Conservation (phyloP, 1,140 invertebrate species). For the Manduca sexta region DNA sequence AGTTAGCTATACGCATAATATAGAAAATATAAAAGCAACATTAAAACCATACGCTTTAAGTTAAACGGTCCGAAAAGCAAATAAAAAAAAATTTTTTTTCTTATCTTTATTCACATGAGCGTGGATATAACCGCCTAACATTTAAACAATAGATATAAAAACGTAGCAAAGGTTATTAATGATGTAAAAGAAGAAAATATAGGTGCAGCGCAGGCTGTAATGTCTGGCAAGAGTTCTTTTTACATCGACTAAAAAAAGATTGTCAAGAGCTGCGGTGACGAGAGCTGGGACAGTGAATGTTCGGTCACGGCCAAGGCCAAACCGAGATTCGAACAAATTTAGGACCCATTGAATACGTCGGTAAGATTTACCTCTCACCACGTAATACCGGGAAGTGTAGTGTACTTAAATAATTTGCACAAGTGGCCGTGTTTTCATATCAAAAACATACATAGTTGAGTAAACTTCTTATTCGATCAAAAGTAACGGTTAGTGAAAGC, state of each 20-base stretch:
- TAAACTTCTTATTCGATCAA: conserved; percentile 2
- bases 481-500: conserved; percentile 35
- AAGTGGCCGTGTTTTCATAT: neutral
- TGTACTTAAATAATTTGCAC: conserved; percentile 19
- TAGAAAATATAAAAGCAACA: too few species aligned
- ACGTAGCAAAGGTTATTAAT: too few species aligned
- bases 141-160: too few species aligned
- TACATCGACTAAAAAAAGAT: conserved; percentile 16
- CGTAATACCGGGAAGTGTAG: conserved; percentile 25
- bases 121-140: too few species aligned
- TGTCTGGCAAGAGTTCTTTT: neutral
- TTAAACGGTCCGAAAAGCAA: too few species aligned
- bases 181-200: too few species aligned
- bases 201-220: neutral
- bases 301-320: conserved; percentile 66
- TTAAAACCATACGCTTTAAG: too few species aligned
- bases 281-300: conserved; percentile 46
- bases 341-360: conserved; percentile 30
- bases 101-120: too few species aligned
- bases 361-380: conserved; percentile 37
- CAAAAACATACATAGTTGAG: neutral
- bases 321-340: conserved; percentile 34
- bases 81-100: too few species aligned
- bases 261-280: conserved; percentile 40
- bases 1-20: too few species aligned